Base-by-base conservation (phyloP, 2,113 vertebrate genomes). In the Emydura subglobosa region DNA sequence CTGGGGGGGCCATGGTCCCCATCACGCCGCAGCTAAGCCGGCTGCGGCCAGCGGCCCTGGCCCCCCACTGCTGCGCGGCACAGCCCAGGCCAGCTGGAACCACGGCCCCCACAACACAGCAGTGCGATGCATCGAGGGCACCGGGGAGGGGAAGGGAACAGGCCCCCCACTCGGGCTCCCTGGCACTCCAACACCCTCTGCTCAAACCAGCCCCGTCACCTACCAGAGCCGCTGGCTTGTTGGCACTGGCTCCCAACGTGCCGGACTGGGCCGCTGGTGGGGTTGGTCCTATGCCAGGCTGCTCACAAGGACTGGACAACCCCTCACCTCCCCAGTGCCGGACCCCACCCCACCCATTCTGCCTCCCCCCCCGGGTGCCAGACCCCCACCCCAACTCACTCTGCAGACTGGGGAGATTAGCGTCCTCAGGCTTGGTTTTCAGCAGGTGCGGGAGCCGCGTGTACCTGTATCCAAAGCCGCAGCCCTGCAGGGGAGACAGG, bases 401-500 rank as follows among this genome's bases (percentile, higher is more conserved):
- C 98, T 99, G 99, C 85, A 99, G 98, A 90, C 99, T 99, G 93
- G 99, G 99, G 44, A 99, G 98, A 97, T 99, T 99, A 96, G 99
- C 99, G 17, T 99, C 99, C 94, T 99, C 99, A 0, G 99, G 99
- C 95, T 99, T 99, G 97, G 99, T 99, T 95, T 99, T 99, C 97
- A 99, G 98, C 85, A 99, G 98, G 94, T 99, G 99, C 88, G 99
- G 99, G 89, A 99, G 99, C 25, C 99, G 99, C 14, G 99, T 99
- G 95, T 99, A 99, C 90, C 99, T 99, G 98, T 99, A 99, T 44
- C 99, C 99, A 6, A 99, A 99, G 24, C 99, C 99, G 98, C 99
- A 99, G 65, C 99, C 99, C 99, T 99, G 97, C 54, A 72, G 61
- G 22, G 57, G 90, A 93, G 42, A 89, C 34, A 7, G 83, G 47